Percentiles rank a stretch among this genome's conserved stretches.
Evolutionary conservation across 1,140 invertebrate species (phyloP).

Genomic region (Asbolus verrucosus): DNA sequence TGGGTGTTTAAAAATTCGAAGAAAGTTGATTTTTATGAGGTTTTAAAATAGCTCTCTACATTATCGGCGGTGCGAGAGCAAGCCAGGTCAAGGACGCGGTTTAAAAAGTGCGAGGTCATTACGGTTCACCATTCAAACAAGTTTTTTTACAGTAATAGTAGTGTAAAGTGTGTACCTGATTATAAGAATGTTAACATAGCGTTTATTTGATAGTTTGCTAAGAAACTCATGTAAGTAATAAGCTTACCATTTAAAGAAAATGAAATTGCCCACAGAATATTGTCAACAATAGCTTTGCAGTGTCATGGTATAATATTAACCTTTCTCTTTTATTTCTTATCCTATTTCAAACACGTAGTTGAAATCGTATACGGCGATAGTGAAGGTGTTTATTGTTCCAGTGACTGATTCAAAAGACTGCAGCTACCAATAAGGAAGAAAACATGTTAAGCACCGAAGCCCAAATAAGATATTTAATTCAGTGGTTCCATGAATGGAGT

Average conservation of each 20-base stretch:
- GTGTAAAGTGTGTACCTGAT: constrained; percentile 27
- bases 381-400: constrained; percentile 45
- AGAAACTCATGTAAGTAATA: constrained; percentile 10
- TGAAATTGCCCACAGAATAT: neutral
- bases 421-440: neutral
- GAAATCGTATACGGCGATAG: constrained; percentile 9
- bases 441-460: constrained; percentile 68
- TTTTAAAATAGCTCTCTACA: constrained; percentile 17
- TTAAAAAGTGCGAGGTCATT: constrained; percentile 58
- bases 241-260: neutral
- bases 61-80: constrained; percentile 16
- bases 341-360: neutral
- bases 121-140: constrained; percentile 50
- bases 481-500: constrained; percentile 92
- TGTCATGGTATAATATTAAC: constrained; percentile 46
- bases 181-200: constrained; percentile 14
- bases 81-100: constrained; percentile 53
- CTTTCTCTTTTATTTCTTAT: constrained; percentile 46
- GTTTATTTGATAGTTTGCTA: constrained; percentile 1
- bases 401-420: constrained; percentile 51
- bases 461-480: constrained; percentile 81
- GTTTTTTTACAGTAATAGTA: constrained; percentile 42
- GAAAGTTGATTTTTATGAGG: too few relatives aligned
- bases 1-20: too few relatives aligned
- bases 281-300: constrained; percentile 43